phyloP scores from a whole-genome alignment of 2,888 invertebrate genomes.

The Platycnemis pennipes region DNA sequence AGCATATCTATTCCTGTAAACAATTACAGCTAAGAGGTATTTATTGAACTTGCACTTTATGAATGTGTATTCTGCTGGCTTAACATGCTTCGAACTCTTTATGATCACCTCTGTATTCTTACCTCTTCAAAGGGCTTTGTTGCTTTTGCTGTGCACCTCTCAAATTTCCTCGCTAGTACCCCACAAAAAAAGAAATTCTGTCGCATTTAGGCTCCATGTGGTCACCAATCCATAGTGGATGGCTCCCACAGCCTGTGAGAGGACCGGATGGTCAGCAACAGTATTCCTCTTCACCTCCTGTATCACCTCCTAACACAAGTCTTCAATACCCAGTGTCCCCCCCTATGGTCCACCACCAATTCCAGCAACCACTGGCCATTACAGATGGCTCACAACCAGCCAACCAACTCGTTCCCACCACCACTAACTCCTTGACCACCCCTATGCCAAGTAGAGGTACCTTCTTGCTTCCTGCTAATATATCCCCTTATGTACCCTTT shows the following conservation, averaged over 20 bases:
- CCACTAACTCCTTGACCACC: conserved; percentile 35
- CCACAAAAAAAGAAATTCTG: conserved; percentile 61
- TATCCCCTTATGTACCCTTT: conserved; percentile 46
- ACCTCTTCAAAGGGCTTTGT: conserved; percentile 24
- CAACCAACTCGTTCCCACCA: conserved; percentile 49
- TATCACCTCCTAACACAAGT: conserved; percentile 7
- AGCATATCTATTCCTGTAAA: not conserved
- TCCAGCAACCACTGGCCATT: conserved; percentile 51
- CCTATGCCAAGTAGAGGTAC: conserved; percentile 57
- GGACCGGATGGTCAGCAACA: conserved; percentile 40
- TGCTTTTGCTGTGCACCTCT: conserved; percentile 53
- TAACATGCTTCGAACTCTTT: not conserved
- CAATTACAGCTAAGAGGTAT: not conserved
- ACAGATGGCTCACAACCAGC: conserved; percentile 41
- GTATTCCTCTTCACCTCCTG: conserved; percentile 53
- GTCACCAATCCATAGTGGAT: conserved; percentile 59
- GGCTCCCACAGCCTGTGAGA: conserved; percentile 37
- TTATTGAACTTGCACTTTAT: not conserved
- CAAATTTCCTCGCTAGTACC: conserved; percentile 41
- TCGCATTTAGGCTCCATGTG: conserved; percentile 64
- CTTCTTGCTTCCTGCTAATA: conserved; percentile 49
- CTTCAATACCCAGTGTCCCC: conserved; percentile 51
- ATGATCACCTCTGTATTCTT: not conserved
- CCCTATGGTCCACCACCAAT: conserved; percentile 53
- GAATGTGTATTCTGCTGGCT: not conserved